phyloP scores from a whole-genome alignment of 2,113 vertebrate genomes.

The Amphiprion ocellaris region DNA sequence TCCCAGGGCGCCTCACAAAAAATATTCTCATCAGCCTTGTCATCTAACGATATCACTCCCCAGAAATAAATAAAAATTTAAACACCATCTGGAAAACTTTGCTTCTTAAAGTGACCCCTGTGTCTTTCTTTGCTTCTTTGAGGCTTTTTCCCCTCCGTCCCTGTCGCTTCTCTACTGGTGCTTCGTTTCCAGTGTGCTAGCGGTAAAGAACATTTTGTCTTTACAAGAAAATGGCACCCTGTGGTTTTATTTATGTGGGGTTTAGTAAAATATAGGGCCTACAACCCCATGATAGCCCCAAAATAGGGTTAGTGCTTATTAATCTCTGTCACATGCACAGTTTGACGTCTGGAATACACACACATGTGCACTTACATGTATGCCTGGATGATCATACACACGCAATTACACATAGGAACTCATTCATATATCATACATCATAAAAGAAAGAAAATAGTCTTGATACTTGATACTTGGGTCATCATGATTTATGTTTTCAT shows the following conservation, averaged over 20 bases:
- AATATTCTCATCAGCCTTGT: slow-evolving; percentile 63
- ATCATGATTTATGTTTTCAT: neutral
- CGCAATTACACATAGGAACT: neutral
- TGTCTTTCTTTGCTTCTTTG: slow-evolving; percentile 16
- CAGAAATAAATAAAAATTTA: slow-evolving; percentile 65
- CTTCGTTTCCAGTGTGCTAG: slow-evolving; percentile 18
- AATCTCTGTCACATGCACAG: slow-evolving; percentile 69
- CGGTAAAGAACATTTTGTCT: slow-evolving; percentile 41
- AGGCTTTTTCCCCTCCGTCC: neutral
- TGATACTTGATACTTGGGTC: neutral
- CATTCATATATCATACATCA: neutral
- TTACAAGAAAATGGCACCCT: slow-evolving; percentile 44
- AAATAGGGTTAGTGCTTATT: slow-evolving; percentile 55
- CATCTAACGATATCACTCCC: slow-evolving; percentile 64
- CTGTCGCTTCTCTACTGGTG: neutral
- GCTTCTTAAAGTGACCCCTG: slow-evolving; percentile 65
- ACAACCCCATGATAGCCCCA: slow-evolving; percentile 49
- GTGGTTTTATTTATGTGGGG: slow-evolving; percentile 72
- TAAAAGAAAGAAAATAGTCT: neutral
- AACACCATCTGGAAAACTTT: slow-evolving; percentile 74
- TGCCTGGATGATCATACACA: neutral
- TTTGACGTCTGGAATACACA: slow-evolving; percentile 28
- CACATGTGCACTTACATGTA: slow-evolving; percentile 6
- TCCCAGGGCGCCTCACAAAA: slow-evolving; percentile 66
- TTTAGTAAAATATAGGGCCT: slow-evolving; percentile 66